phyloP scores from a whole-genome alignment of 1,140 invertebrate genomes.

The Drosophila mojavensis region DNA sequence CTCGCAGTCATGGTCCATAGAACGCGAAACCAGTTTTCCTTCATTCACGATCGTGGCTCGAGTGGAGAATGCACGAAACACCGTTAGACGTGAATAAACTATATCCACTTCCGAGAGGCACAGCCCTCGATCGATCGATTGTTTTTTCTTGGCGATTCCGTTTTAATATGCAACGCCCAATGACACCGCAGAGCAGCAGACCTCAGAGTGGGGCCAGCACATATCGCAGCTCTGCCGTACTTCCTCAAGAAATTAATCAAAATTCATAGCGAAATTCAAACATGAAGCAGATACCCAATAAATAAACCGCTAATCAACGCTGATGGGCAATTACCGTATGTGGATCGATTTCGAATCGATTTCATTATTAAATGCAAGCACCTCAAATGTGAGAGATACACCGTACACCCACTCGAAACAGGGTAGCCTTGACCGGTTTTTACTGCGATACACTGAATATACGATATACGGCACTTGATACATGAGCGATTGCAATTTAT shows the following conservation, averaged over 20 bases:
- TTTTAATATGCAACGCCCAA: conserved; percentile 40
- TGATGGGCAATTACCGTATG: conserved; percentile 1
- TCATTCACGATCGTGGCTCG: conserved; percentile 36
- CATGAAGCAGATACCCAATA: background rate
- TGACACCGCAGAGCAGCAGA: conserved; percentile 18
- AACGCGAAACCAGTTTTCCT: conserved; percentile 66
- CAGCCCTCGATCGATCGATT: conserved; percentile 22
- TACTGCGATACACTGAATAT: no score
- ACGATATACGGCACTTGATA: no score
- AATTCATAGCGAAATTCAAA: conserved; percentile 7
- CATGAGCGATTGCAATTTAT: no score
- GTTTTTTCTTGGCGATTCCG: conserved; percentile 26
- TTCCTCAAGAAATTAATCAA: conserved; percentile 51
- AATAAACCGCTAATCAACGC: conserved; percentile 7
- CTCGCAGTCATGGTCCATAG: conserved; percentile 9
- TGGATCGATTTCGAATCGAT: background rate
- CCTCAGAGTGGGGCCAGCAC: conserved; percentile 18
- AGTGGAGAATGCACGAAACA: conserved; percentile 50
- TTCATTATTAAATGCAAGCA: background rate
- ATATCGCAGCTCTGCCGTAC: conserved; percentile 8
- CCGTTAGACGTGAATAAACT: conserved; percentile 67
- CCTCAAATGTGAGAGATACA: background rate
- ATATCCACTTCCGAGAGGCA: conserved; percentile 56
- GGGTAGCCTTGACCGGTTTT: background rate
- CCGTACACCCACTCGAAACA: background rate